Evolutionary conservation across 2,888 invertebrate species (phyloP), one percentile per base, ranked within the genome.

Genomic region (Cantharis lateralis): DNA sequence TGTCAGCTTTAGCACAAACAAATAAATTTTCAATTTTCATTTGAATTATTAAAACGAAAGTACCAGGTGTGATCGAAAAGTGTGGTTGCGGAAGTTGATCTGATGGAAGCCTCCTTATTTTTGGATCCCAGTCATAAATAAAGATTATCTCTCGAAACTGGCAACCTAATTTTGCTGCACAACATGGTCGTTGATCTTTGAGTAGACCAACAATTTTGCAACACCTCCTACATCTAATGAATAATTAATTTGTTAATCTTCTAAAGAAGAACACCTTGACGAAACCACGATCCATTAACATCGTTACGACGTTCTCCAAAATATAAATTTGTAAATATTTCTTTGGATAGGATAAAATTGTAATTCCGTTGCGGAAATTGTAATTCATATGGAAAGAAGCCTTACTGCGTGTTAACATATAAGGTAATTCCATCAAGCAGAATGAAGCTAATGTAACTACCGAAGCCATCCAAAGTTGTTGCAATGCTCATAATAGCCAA

Each of bases 391-490:
- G 71, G 71, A 68, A 71, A 75, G 78, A 77, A 77, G 74, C 74
- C 74, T 24, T 70, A 64, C 71, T 61, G 71, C 72, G 70, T 70
- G 74, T 32, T 63, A 24, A 32, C 63, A 63, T 16, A 70, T 71
- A 75, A 78, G 72, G 78, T 72, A 78, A 75, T 78, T 75, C 75
- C 72, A 70, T 75, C 72, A 72, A 68, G 74, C 68, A 69, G 76
- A 76, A 76, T 73, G 70, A 70, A 73, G 77, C 73, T 69, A 68
- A 77, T 66, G 71, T 70, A 63, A 28, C 70, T 76, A 66, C 66
- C 11, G 72, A 76, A 76, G 76, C 76, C 76, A 48, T 70, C 62
- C 15, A 76, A 72, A 68, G 32, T 62, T 68, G 48, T 48, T 48
- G n/a, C 48, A 9, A 48, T 48, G 48, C 7, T n/a, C 48, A 48